phyloP scores from a whole-genome alignment of 2,797 vertebrate species.

The Mareca penelope region DNA sequence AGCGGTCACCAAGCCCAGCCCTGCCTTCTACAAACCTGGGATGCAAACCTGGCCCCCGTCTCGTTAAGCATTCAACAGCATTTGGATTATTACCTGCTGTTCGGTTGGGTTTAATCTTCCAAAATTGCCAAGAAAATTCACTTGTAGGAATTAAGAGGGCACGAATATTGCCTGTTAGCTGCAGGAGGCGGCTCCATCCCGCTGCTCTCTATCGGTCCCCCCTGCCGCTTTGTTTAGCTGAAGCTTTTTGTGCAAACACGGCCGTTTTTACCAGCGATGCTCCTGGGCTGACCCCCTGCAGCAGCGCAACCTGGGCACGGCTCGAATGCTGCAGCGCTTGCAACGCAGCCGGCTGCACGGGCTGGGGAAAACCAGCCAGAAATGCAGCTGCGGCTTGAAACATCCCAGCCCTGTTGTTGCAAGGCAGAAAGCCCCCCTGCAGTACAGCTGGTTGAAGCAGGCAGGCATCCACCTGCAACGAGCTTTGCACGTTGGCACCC shows the following conservation, averaged over 20 bases:
- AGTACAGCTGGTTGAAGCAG: background rate
- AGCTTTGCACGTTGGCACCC: background rate
- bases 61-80: background rate
- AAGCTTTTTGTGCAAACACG: background rate
- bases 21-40: background rate
- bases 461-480: background rate
- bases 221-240: fast-evolving
- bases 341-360: background rate
- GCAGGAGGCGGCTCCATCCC: background rate
- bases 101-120: background rate
- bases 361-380: background rate
- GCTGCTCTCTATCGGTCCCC: background rate
- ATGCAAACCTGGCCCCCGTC: background rate
- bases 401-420: background rate
- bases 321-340: background rate
- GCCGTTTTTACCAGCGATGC: background rate
- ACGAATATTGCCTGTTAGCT: background rate
- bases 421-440: background rate
- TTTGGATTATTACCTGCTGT: background rate
- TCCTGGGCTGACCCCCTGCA: background rate
- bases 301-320: too few relatives aligned
- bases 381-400: background rate
- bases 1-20: background rate
- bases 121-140: background rate
- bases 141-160: background rate